Percentiles rank a stretch among this genome's conserved stretches.
Evolutionary conservation across 2,113 vertebrate species (phyloP).

Genomic region (Notothenia coriiceps): DNA sequence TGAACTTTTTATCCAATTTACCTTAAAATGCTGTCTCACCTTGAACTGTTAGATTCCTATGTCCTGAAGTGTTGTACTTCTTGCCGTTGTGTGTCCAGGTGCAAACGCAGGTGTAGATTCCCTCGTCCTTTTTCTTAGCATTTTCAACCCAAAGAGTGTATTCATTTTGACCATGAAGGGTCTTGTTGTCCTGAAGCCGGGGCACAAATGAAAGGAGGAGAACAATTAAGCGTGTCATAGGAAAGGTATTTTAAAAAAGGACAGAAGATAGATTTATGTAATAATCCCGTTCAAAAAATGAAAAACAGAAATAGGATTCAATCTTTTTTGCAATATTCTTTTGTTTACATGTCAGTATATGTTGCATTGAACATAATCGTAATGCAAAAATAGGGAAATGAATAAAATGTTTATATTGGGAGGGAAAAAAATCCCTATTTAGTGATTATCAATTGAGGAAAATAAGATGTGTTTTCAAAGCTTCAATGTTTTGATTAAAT

Average conservation of each 20-base stretch:
- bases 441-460: background rate
- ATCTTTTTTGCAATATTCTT: no score
- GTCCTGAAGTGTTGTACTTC: conserved; percentile 56
- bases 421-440: no score
- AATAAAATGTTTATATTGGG: no score
- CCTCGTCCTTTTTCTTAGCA: background rate
- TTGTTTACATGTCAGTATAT: no score
- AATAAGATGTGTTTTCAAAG: background rate
- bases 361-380: no score
- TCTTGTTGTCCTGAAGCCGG: conserved; percentile 30
- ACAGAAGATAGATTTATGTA: no score
- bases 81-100: conserved; percentile 61
- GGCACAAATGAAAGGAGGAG: background rate
- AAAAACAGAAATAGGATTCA: no score
- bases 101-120: conserved; percentile 74
- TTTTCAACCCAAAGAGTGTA: accelerated
- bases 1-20: no score
- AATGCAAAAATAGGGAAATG: no score
- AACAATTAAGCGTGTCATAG: no score
- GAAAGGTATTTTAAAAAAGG: no score
- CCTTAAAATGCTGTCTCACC: conserved; percentile 42
- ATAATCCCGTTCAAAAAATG: no score
- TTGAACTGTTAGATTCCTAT: background rate
- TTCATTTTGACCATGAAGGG: background rate
- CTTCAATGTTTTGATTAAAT: background rate